phyloP scores from a whole-genome alignment of 2,888 invertebrate species.

The Resseliella maxima region DNA sequence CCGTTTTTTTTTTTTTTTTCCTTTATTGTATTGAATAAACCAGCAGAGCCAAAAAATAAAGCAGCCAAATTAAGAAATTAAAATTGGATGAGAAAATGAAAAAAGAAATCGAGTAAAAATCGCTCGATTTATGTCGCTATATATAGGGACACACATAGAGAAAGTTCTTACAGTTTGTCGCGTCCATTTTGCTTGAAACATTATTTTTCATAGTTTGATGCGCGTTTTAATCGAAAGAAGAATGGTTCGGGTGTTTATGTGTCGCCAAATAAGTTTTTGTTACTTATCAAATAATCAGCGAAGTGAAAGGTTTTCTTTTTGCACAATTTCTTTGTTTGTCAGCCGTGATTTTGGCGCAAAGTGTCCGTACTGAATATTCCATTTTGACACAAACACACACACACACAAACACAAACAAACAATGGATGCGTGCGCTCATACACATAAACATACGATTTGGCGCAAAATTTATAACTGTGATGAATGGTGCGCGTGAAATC shows the following conservation, averaged over 20 bases:
- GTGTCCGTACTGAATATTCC: conserved; percentile 19
- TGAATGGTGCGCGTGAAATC: conserved; percentile 11
- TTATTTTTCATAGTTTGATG: background rate
- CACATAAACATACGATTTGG: too few species aligned
- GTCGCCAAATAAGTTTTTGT: conserved; percentile 49
- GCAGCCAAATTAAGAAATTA: conserved; percentile 46
- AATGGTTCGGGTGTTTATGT: conserved; percentile 35
- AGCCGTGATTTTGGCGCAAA: background rate
- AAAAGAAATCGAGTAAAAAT: too few species aligned
- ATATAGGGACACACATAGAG: background rate
- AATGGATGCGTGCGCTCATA: background rate
- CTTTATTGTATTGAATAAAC: background rate
- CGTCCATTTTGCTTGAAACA: background rate
- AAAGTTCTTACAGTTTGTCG: background rate
- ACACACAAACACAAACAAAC: background rate
- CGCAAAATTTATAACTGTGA: background rate
- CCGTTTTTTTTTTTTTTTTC: background rate
- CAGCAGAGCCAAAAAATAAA: conserved; percentile 25
- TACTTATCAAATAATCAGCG: conserved; percentile 26
- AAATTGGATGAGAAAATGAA: background rate
- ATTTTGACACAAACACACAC: conserved; percentile 5
- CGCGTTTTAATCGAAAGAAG: background rate
- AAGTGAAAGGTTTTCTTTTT: conserved; percentile 19
- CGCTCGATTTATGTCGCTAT: background rate
- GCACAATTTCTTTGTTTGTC: too few species aligned